Evolutionary conservation across 2,888 invertebrate genomes (phyloP).

Genomic region (Drosophila pseudotakahashii): DNA sequence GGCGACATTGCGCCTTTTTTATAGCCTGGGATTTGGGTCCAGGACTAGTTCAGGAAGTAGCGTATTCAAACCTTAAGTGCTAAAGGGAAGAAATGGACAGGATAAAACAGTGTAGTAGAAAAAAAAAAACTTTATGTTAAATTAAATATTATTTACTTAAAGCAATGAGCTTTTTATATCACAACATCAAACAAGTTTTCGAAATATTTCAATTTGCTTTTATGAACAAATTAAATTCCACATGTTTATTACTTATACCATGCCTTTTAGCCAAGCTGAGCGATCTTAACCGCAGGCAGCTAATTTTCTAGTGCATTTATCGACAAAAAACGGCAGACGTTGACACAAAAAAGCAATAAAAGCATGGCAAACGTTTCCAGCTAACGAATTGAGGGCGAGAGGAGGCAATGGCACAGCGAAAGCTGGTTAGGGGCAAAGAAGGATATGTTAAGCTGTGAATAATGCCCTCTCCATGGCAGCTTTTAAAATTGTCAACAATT

Average conservation of each 20-base stretch:
- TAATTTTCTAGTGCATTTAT: slow-evolving; percentile 74
- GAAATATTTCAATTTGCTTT: too few species aligned
- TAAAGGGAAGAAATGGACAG: too few species aligned
- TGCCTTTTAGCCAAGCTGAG: background rate
- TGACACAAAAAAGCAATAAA: slow-evolving; percentile 50
- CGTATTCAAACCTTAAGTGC: too few species aligned
- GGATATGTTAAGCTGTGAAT: slow-evolving; percentile 70
- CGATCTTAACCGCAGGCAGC: slow-evolving; percentile 31
- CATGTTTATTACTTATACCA: too few species aligned
- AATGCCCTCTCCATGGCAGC: slow-evolving; percentile 60
- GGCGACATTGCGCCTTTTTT: too few species aligned
- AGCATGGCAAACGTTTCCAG: slow-evolving; percentile 44
- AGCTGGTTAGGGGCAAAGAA: background rate
- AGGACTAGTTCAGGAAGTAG: too few species aligned
- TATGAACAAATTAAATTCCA: too few species aligned
- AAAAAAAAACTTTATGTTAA: background rate
- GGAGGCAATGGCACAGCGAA: background rate
- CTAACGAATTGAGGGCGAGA: slow-evolving; percentile 9
- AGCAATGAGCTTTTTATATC: too few species aligned
- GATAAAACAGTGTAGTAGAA: too few species aligned
- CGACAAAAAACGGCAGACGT: slow-evolving; percentile 46
- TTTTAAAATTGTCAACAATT: slow-evolving; percentile 79
- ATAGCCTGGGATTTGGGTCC: too few species aligned
- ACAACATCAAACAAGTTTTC: background rate
- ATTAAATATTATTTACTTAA: background rate